Conservation (phyloP, 2,888 invertebrate species). For the Aethes cnicana region DNA sequence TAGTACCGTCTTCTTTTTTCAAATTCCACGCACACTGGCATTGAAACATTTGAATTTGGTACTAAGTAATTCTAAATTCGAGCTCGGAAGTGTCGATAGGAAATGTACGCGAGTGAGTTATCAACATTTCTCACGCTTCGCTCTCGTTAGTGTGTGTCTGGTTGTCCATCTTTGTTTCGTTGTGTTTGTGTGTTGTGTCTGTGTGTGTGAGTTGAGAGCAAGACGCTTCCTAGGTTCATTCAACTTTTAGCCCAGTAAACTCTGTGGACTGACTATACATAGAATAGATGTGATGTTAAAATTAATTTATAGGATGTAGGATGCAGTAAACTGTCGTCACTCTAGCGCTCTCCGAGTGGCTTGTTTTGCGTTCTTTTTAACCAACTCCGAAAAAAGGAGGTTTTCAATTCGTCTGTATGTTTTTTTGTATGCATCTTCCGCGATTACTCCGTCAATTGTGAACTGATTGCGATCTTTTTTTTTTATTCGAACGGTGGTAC, state of each 20-base stretch:
- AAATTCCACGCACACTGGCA: conserved; percentile 7
- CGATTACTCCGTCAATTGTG: too few relatives aligned
- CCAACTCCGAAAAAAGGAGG: too few relatives aligned
- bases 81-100: conserved; percentile 76
- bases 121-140: conserved; percentile 80
- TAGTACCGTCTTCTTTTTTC: too few relatives aligned
- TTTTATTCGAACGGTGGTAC: too few relatives aligned
- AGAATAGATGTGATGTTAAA: conserved; percentile 45
- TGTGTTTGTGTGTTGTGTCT: conserved; percentile 44
- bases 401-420: too few relatives aligned
- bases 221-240: conserved; percentile 75
- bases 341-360: conserved; percentile 48
- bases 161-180: conserved; percentile 56
- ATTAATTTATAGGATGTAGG: conserved; percentile 34
- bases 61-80: conserved; percentile 36
- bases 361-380: conserved; percentile 32
- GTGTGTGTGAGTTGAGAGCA: conserved; percentile 74
- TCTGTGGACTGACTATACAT: conserved; percentile 63
- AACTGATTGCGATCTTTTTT: too few relatives aligned
- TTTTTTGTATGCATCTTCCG: too few relatives aligned
- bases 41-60: conserved; percentile 24
- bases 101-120: conserved; percentile 76
- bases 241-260: conserved; percentile 83
- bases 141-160: conserved; percentile 61
- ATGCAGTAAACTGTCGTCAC: conserved; percentile 37